phyloP scores from a whole-genome alignment of 1,140 invertebrate genomes.

The Apis florea region DNA sequence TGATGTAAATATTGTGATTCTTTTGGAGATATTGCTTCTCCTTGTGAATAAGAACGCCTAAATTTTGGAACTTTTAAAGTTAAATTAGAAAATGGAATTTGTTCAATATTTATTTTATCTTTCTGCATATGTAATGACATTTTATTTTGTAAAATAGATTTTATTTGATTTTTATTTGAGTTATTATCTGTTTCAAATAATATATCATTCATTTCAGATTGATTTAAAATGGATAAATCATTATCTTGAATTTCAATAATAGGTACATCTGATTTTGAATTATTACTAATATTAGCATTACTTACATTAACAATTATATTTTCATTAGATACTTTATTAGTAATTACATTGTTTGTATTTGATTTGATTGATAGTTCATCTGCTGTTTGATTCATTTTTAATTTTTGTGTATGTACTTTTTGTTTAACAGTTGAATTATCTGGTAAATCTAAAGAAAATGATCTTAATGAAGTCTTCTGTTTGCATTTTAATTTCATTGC shows the following conservation, averaged over 20 bases:
- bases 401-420: conserved; percentile 44
- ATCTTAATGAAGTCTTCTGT: background rate
- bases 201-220: conserved; percentile 71
- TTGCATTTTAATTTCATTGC: conserved; percentile 49
- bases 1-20: conserved; percentile 11
- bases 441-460: conserved; percentile 32
- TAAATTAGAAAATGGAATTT: conserved; percentile 1
- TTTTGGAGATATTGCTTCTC: conserved; percentile 39
- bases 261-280: conserved; percentile 11
- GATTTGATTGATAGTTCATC: conserved; percentile 53
- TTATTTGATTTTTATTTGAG: conserved; percentile 38
- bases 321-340: conserved; percentile 18
- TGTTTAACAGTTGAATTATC: conserved; percentile 50
- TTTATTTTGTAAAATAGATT: conserved; percentile 9
- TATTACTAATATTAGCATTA: conserved; percentile 34
- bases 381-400: conserved; percentile 67
- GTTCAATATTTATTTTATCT: background rate
- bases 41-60: conserved; percentile 66
- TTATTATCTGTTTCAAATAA: conserved; percentile 57
- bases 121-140: conserved; percentile 35
- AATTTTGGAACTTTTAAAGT: conserved; percentile 24
- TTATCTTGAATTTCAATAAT: conserved; percentile 15
- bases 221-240: conserved; percentile 68
- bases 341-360: background rate
- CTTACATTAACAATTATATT: conserved; percentile 32